Evolutionary conservation across 1,140 invertebrate genomes (phyloP).

Genomic region (Pseudomyrmex gracilis): DNA sequence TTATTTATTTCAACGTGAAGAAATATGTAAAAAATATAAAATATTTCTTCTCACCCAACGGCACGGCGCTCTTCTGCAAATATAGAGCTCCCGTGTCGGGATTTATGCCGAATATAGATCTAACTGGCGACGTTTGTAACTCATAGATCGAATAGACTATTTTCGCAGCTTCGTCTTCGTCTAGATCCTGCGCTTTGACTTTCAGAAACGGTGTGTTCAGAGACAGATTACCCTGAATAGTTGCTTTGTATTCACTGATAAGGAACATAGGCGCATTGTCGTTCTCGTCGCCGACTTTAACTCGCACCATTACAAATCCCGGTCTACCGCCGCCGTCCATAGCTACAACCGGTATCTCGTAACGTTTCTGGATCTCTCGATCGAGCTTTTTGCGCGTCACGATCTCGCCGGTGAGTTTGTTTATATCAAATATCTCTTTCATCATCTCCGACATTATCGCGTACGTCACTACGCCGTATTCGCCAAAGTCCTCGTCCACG

Average conservation of each 20-base stretch:
- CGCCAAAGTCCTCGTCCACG: conserved; percentile 92
- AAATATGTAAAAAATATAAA: conserved; percentile 6
- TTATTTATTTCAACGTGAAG: too few species aligned
- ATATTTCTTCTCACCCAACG: conserved; percentile 84
- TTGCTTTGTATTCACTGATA: conserved; percentile 92
- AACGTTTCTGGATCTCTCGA: conserved; percentile 90
- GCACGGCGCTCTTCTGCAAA: conserved; percentile 87
- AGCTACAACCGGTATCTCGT: conserved; percentile 93
- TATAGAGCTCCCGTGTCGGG: conserved; percentile 89
- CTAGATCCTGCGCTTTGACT: conserved; percentile 90
- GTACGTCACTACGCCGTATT: conserved; percentile 93
- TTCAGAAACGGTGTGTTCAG: conserved; percentile 89
- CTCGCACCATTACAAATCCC: conserved; percentile 91
- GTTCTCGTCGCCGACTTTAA: conserved; percentile 94
- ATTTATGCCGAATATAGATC: conserved; percentile 89
- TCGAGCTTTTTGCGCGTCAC: conserved; percentile 92
- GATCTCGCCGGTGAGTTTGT: conserved; percentile 92
- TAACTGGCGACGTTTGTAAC: conserved; percentile 86
- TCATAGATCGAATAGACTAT: conserved; percentile 92
- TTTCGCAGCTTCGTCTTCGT: conserved; percentile 89
- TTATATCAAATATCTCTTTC: conserved; percentile 92
- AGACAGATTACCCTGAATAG: conserved; percentile 88
- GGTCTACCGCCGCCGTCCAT: conserved; percentile 93
- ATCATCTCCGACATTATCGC: conserved; percentile 92
- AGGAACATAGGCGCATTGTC: conserved; percentile 94